Conservation (phyloP, 1,140 invertebrate species). For the Zaprionus inermis region DNA sequence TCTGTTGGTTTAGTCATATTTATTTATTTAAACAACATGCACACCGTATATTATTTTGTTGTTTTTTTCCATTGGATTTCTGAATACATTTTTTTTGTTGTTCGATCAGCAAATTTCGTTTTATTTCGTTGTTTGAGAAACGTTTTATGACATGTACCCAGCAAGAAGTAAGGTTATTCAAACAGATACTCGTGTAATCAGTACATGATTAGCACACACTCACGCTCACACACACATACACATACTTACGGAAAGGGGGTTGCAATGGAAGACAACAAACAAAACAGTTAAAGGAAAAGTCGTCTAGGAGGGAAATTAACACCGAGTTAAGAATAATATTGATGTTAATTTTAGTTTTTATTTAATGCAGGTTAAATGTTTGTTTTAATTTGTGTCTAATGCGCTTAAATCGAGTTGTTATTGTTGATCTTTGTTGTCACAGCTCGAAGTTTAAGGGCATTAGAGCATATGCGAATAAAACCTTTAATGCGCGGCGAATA, state of each 20-base stretch:
- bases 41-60: conserved; percentile 62
- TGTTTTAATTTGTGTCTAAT: conserved; percentile 33
- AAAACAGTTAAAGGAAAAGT: conserved; percentile 18
- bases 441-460: neutral
- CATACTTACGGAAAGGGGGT: conserved; percentile 27
- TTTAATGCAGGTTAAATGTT: conserved; percentile 37
- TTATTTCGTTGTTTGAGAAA: conserved; percentile 56
- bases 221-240: conserved; percentile 31
- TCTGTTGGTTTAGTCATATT: conserved; percentile 65
- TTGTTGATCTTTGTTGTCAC: neutral
- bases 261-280: conserved; percentile 51
- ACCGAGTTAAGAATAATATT: conserved; percentile 36
- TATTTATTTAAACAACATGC: conserved; percentile 73
- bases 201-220: conserved; percentile 26
- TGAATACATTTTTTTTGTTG: conserved; percentile 22
- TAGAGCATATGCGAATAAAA: neutral
- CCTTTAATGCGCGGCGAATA: neutral
- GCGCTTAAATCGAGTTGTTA: conserved; percentile 31
- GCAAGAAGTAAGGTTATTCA: conserved; percentile 50
- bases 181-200: conserved; percentile 56
- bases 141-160: conserved; percentile 82
- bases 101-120: conserved; percentile 20
- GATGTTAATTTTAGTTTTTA: conserved; percentile 30
- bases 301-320: conserved; percentile 32
- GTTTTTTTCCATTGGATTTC: conserved; percentile 15